Percentiles rank a stretch among this genome's conserved stretches.
Evolutionary conservation across 2,797 vertebrate species (phyloP).

Genomic region (Acanthurus tractus): DNA sequence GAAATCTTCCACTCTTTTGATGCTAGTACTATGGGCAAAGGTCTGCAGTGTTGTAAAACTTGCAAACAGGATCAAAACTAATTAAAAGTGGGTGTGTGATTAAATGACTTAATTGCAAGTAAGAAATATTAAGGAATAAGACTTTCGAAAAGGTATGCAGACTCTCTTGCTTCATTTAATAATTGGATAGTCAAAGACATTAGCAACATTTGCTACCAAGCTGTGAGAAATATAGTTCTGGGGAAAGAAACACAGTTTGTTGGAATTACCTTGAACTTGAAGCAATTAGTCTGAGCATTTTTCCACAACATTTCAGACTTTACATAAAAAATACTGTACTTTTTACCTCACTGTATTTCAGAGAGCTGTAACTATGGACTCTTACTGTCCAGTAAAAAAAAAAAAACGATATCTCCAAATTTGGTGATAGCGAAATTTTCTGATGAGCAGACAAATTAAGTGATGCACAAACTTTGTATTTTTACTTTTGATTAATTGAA

Average conservation of each 20-base stretch:
- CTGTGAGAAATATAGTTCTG: neutral
- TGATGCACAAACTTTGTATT: too few species aligned
- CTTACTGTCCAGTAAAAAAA: neutral
- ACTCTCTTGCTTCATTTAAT: neutral
- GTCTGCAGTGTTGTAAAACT: constrained; percentile 20
- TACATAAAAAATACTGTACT: neutral
- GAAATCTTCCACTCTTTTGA: constrained; percentile 36
- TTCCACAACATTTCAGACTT: too few species aligned
- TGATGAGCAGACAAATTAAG: too few species aligned
- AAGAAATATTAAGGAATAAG: neutral
- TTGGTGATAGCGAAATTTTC: neutral
- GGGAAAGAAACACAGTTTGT: neutral
- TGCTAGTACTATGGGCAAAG: constrained; percentile 15
- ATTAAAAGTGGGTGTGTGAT: neutral
- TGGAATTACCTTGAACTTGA: neutral
- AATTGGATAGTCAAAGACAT: neutral
- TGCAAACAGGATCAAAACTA: constrained; percentile 6
- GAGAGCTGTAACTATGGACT: neutral
- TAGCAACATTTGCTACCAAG: neutral
- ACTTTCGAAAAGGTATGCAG: neutral
- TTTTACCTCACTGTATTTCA: neutral
- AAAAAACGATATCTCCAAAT: too few species aligned
- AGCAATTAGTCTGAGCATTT: neutral
- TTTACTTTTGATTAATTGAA: too few species aligned
- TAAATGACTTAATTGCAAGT: neutral